These are phyloP conservation scores for Myiozetetes cayanensis DNA, from an alignment of 2,113 vertebrate genomes.

Conservation along the genomic window DNA sequence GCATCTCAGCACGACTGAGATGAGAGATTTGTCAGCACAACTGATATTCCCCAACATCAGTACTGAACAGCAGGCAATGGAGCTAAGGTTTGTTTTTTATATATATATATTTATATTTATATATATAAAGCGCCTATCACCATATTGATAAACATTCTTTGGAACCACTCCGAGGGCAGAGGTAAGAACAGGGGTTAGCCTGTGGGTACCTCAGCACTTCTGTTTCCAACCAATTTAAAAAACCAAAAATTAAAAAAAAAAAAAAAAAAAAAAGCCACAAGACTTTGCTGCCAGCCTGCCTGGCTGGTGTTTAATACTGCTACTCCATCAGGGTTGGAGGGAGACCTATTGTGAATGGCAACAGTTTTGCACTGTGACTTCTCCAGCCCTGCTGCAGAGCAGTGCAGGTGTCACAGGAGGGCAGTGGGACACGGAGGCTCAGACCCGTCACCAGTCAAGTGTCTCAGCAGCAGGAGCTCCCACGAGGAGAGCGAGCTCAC, in stretches of 20 bases:
- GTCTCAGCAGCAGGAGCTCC: constrained; percentile 41
- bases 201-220: neutral
- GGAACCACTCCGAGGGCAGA: neutral
- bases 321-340: constrained; percentile 27
- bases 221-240: neutral
- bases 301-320: constrained; percentile 40
- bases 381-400: constrained; percentile 1
- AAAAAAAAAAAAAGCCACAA: neutral
- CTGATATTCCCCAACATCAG: neutral
- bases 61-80: constrained; percentile 33
- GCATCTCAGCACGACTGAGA: constrained; percentile 1
- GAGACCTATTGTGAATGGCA: constrained; percentile 23
- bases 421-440: neutral
- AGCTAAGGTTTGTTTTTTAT: constrained; percentile 31
- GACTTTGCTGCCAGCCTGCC: constrained; percentile 16
- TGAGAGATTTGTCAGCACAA: neutral
- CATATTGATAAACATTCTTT: constrained; percentile 41
- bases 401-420: neutral
- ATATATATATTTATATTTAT: constrained; percentile 32
- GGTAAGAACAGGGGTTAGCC: constrained; percentile 13
- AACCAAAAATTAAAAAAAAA: neutral
- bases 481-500: neutral
- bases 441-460: neutral
- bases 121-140: constrained; percentile 26
- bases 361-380: neutral